Evolutionary conservation across 1,140 invertebrate species (phyloP), one percentile per base, ranked within the genome.

Genomic region (Chionoecetes opilio): DNA sequence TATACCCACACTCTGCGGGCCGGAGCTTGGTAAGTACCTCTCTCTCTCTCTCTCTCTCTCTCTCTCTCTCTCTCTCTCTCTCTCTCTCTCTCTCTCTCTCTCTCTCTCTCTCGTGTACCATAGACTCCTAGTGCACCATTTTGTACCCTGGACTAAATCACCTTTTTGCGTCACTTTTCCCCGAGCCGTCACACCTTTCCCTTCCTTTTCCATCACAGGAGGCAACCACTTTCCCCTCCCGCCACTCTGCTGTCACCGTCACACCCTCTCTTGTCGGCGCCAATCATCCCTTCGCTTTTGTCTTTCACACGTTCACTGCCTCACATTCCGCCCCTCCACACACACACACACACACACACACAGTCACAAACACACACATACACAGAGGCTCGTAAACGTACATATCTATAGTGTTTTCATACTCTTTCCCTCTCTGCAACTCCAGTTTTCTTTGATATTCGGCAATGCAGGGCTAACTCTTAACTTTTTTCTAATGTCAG

Each of bases 1-100:
- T 96, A 98, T 99, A 96, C 98, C 98, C 35, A 97, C 98, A 96
- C 98, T 99, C 93, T 99, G 98, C 97, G 98, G 98, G 88, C 98
- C 98, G 92, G 98, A 99, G 97, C 97, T 98, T 97, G 98, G 98
- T 99, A 97, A 98, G 98, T 85, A 1, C 0, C 37, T 84, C 29
- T 35, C n/a, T 85, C 5, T 85, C 90, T 32, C 38, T 91, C 26
- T 91, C 90, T 75, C 29, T 32, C 53, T 91, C 90, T n/a, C 46
- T 63, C 38, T 91, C 90, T 32, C 90, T 91, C 38, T 89, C 90
- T 91, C 46, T n/a, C n/a, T 91, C 5, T 63, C n/a, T 29, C 31
- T 91, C n/a, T 32, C 41, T 53, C 53, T 91, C n/a, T 63, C 38
- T 46, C 3, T 63, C 26, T 53, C 84, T 85, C 84, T 85, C 84